Conservation (phyloP, 1,140 invertebrate genomes). For the Papilio xuthus region DNA sequence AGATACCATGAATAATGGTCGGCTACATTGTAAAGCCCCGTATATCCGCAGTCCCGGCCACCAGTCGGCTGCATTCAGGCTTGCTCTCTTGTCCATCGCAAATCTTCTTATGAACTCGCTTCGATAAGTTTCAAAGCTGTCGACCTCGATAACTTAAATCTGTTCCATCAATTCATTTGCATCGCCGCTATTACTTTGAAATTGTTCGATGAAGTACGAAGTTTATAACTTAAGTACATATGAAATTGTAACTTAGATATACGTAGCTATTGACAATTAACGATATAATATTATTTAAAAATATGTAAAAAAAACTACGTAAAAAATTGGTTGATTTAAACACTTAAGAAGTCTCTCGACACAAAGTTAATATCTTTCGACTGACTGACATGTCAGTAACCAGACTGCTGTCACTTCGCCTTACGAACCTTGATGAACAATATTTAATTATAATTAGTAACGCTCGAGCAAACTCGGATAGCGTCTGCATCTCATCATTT, state of each 20-base stretch:
- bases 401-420: neutral
- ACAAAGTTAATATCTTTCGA: neutral
- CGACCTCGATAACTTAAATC: slow-evolving; percentile 36
- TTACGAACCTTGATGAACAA: neutral
- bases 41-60: slow-evolving; percentile 32
- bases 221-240: slow-evolving; percentile 8
- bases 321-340: too few species aligned
- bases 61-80: slow-evolving; percentile 34
- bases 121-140: slow-evolving; percentile 29
- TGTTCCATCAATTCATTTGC: slow-evolving; percentile 35
- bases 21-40: slow-evolving; percentile 33
- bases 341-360: too few species aligned
- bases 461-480: slow-evolving; percentile 13
- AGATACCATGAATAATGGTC: slow-evolving; percentile 32
- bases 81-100: slow-evolving; percentile 43
- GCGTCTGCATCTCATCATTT: neutral
- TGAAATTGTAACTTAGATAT: neutral
- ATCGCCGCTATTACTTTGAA: slow-evolving; percentile 23
- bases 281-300: too few species aligned
- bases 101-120: slow-evolving; percentile 42
- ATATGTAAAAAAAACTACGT: too few species aligned
- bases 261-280: neutral
- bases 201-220: slow-evolving; percentile 14
- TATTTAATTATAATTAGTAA: slow-evolving; percentile 35
- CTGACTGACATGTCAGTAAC: neutral